Conservation (phyloP, 2,113 vertebrate genomes). For the Halichoeres trimaculatus region DNA sequence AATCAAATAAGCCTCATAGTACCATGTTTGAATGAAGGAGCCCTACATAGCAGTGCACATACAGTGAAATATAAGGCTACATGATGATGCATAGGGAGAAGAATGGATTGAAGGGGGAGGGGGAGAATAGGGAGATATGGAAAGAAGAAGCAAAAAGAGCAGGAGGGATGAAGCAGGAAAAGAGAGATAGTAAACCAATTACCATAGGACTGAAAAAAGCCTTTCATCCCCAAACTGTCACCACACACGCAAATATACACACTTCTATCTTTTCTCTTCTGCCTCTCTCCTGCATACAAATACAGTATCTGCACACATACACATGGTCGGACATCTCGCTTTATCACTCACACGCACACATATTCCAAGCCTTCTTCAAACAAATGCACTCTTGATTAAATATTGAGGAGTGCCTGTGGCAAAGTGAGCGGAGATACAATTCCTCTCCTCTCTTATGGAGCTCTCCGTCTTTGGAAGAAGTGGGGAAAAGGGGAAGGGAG, state of each 20-base stretch:
- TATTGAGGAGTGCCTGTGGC: constrained; percentile 80
- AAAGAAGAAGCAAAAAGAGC: constrained; percentile 14
- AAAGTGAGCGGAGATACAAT: constrained; percentile 62
- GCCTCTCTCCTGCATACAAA: constrained; percentile 56
- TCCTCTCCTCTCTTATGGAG: constrained; percentile 62
- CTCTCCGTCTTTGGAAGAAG: constrained; percentile 19
- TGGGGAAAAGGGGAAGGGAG: constrained; percentile 2
- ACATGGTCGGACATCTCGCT: constrained; percentile 47
- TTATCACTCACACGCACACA: constrained; percentile 68
- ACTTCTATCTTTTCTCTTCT: constrained; percentile 26
- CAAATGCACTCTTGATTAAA: constrained; percentile 81
- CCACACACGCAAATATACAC: constrained; percentile 47
- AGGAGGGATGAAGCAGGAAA: constrained; percentile 19
- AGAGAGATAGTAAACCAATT: constrained; percentile 64
- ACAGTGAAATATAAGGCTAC: constrained; percentile 19
- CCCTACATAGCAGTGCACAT: constrained; percentile 14
- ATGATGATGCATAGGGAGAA: constrained; percentile 40
- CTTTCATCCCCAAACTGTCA: constrained; percentile 75
- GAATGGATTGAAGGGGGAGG: constrained; percentile 58
- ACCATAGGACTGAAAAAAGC: constrained; percentile 55
- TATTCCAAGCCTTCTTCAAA: constrained; percentile 75
- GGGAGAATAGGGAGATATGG: constrained; percentile 14
- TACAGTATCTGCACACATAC: constrained; percentile 38
- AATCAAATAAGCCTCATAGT: constrained; percentile 64
- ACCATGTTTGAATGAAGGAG: constrained; percentile 51